Evolutionary conservation across 2,888 invertebrate species (phyloP), one percentile per base, ranked within the genome.

Genomic region (Periphyllus acericola): DNA sequence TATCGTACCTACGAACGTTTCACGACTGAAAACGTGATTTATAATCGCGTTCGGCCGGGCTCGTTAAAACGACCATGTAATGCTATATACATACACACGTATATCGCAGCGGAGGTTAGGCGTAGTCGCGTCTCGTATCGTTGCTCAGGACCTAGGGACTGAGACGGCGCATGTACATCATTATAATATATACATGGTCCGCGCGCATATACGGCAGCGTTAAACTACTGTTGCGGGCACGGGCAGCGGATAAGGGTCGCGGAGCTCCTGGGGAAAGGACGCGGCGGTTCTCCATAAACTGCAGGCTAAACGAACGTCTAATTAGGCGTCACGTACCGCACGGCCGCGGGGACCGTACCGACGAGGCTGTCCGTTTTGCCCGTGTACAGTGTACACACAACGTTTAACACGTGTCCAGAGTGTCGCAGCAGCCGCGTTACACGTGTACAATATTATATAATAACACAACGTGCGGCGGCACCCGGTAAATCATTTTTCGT

Each of bases 261-360:
- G 21, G 34, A n/a, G 52, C 9, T 32, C 17, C 55, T 17, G 55
- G 55, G 55, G 40, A 83, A 40, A 75, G 60, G 60, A 75, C 83
- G 46, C 66, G 84, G 46, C 66, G 84, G 40, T 80, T 80, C 81
- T 52, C 55, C 40, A n/a, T n/a, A n/a, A n/a, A n/a, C n/a, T n/a
- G n/a, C n/a, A n/a, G n/a, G n/a, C 80, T 80, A 87, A 87, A 87
- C 86, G 80, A 80, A 87, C 86, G 86, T 87, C 86, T 87, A 87
- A 87, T 87, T 87, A 87, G 40, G 80, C 86, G 86, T 87, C 55
- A 86, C 86, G 36, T 17, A 36, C 36, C 55, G 29, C 55, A 72
- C 79, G 79, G 29, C 72, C 29, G 25, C 66, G 80, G 40, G 66
- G 25, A 46, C 79, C 60, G 40, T 60, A 79, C 40, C 52, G 83